Base-by-base conservation (phyloP, 1,140 invertebrate species). In the Drosophila pandora region DNA sequence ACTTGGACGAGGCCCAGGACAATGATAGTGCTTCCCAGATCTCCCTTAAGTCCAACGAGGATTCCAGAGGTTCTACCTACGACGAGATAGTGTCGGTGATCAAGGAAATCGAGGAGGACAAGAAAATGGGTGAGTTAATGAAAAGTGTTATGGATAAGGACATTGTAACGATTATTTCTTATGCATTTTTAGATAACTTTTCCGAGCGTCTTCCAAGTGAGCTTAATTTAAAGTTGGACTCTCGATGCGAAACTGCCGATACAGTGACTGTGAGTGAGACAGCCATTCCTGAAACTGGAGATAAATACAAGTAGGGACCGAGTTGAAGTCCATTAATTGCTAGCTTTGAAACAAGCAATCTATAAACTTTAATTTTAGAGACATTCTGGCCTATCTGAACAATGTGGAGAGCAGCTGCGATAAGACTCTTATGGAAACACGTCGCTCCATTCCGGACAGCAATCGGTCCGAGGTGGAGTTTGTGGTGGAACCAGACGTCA, bases 71-170 rank as follows among this genome's bases (percentile, higher is more conserved):
- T 21, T 92, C 91, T 0, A 92, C 90, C 0, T 92, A 92, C 53
- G 81, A 92, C 30, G 91, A 92, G 39, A 92, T 92, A 12, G 91
- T 90, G 2, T 91, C 89, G 0, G 87, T 92, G 0, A 92, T 92
- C n/a, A 92, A 92, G 37, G 91, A 92, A 48, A 92, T 92, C 9
- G 91, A 92, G 52, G 89, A 91, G 58, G 90, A 91, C 37, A 90
- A 90, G 22, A 91, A 91, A 41, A 75, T 77, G 67, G 90, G 90
- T 91, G 3, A 28, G 28, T n/a, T 1, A n/a, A 2, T 3, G 2
- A 12, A 21, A 2, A 17, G n/a, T 2, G 7, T 3, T 22, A 32
- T 3, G 4, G 41, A 37, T 2, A 7, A 41, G 9, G 12, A 12
- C 2, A 4, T n/a, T 23, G 1, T 8, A 12, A 45, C 13, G 10